A percentile compares a stretch with the other conserved stretches of the same genome.
These are phyloP conservation scores for Eidolon dupreanum DNA, from an alignment of 2,797 vertebrate species.

Conservation along the genomic window DNA sequence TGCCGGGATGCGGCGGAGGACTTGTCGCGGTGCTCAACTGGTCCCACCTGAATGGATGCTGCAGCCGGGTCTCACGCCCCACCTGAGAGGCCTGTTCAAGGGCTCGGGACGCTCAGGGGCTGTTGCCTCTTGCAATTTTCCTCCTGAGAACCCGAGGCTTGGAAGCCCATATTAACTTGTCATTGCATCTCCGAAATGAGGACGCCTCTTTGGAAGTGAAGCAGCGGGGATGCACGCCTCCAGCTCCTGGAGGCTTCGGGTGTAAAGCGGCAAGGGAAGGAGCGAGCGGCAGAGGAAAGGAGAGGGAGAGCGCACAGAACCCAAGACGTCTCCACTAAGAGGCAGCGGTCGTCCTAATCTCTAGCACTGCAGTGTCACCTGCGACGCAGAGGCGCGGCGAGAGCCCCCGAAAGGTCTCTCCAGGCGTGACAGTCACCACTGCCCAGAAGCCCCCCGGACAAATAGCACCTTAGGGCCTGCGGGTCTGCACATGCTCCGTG, in stretches of 20 bases:
- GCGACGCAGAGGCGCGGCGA: constrained; percentile 45
- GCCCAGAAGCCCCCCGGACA: constrained; percentile 39
- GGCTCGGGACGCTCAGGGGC: constrained; percentile 71
- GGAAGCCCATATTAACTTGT: constrained; percentile 84
- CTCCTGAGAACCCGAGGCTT: constrained; percentile 72
- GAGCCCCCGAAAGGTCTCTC: constrained; percentile 58
- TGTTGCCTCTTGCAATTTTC: constrained; percentile 76
- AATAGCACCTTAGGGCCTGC: constrained; percentile 42
- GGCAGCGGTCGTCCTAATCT: constrained; percentile 90
- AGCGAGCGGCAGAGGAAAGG: not conserved
- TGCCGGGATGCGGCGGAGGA: not conserved
- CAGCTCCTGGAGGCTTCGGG: constrained; percentile 35
- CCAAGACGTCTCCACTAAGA: constrained; percentile 84
- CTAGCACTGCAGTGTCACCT: constrained; percentile 72
- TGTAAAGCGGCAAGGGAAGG: not conserved
- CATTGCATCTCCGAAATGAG: constrained; percentile 81
- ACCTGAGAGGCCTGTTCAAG: constrained; percentile 59
- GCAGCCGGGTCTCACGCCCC: constrained; percentile 54
- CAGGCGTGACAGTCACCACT: constrained; percentile 66
- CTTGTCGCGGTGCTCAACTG: not conserved
- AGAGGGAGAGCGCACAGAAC: constrained; percentile 60
- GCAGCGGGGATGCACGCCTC: constrained; percentile 78
- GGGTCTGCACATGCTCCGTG: constrained; percentile 70
- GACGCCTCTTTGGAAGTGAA: constrained; percentile 64
- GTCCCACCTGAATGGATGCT: constrained; percentile 58